Evolutionary conservation across 1,140 invertebrate genomes (phyloP).

Genomic region (Myzus persicae): DNA sequence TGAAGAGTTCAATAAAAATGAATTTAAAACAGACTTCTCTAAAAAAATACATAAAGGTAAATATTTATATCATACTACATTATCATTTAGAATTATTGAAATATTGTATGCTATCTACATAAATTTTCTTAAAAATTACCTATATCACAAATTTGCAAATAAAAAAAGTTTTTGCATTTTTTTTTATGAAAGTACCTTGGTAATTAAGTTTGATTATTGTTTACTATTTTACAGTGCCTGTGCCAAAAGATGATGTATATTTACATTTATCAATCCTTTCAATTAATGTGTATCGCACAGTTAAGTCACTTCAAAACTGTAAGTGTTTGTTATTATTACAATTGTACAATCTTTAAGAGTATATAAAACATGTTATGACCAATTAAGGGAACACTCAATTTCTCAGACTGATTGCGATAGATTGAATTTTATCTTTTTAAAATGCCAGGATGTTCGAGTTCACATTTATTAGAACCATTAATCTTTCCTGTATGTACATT

Average conservation of each 20-base stretch:
- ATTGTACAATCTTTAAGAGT: neutral
- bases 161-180: too few relatives aligned
- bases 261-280: slow-evolving; percentile 50
- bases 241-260: slow-evolving; percentile 31
- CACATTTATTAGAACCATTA: too few relatives aligned
- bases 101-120: neutral
- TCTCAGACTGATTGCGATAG: too few relatives aligned
- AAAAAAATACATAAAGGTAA: slow-evolving; percentile 3
- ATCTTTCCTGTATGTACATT: too few relatives aligned
- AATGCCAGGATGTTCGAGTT: too few relatives aligned
- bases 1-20: neutral
- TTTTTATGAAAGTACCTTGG: too few relatives aligned
- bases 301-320: slow-evolving; percentile 26
- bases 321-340: neutral
- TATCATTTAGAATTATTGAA: too few relatives aligned
- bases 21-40: neutral
- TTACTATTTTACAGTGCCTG: neutral
- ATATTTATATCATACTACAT: too few relatives aligned
- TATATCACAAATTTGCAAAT: neutral
- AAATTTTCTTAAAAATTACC: neutral
- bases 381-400: neutral
- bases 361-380: neutral
- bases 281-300: slow-evolving; percentile 24
- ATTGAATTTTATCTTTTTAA: too few relatives aligned
- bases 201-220: neutral